These are phyloP conservation scores for Scleropages formosus DNA, from an alignment of 2,797 vertebrate species.

Conservation along the genomic window DNA sequence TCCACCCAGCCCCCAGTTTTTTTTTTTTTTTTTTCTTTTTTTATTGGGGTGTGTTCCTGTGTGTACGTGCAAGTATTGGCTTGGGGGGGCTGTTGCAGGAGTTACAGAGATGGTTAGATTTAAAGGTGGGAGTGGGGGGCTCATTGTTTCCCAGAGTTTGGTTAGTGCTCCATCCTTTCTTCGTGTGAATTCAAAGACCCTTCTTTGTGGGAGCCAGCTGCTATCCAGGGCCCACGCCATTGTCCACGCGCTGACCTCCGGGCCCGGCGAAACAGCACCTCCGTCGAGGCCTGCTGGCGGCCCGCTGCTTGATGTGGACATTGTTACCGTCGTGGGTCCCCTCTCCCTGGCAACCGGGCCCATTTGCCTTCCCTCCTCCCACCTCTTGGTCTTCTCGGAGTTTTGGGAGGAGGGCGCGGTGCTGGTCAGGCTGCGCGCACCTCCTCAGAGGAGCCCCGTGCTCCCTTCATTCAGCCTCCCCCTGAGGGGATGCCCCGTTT, in stretches of 20 bases:
- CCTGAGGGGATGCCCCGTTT: slow-evolving; percentile 56
- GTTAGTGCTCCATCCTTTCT: slow-evolving; percentile 27
- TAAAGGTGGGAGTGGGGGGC: slow-evolving; percentile 45
- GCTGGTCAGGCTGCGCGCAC: slow-evolving; percentile 58
- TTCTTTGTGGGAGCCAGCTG: slow-evolving; percentile 37
- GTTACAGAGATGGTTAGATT: slow-evolving; percentile 27
- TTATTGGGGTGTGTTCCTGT: slow-evolving; percentile 36
- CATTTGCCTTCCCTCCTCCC: slow-evolving; percentile 55
- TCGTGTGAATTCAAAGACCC: slow-evolving; percentile 44
- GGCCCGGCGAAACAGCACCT: slow-evolving; percentile 54
- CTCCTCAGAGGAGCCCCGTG: slow-evolving; percentile 48
- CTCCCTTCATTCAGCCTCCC: slow-evolving; percentile 36
- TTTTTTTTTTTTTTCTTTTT: slow-evolving; percentile 36
- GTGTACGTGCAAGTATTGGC: slow-evolving; percentile 19
- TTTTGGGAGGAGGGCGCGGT: slow-evolving; percentile 55
- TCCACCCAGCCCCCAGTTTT: slow-evolving; percentile 36
- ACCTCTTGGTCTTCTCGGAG: slow-evolving; percentile 59
- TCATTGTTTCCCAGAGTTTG: slow-evolving; percentile 44
- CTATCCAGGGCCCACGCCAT: slow-evolving; percentile 50
- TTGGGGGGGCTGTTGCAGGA: not conserved
- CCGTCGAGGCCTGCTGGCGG: slow-evolving; percentile 51
- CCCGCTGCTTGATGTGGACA: slow-evolving; percentile 65
- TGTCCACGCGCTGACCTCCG: slow-evolving; percentile 35
- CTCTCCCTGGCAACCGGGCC: slow-evolving; percentile 68
- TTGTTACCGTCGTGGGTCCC: slow-evolving; percentile 60